These are phyloP conservation scores for Ethmia dodecea DNA, from an alignment of 2,888 invertebrate genomes.

Conservation along the genomic window DNA sequence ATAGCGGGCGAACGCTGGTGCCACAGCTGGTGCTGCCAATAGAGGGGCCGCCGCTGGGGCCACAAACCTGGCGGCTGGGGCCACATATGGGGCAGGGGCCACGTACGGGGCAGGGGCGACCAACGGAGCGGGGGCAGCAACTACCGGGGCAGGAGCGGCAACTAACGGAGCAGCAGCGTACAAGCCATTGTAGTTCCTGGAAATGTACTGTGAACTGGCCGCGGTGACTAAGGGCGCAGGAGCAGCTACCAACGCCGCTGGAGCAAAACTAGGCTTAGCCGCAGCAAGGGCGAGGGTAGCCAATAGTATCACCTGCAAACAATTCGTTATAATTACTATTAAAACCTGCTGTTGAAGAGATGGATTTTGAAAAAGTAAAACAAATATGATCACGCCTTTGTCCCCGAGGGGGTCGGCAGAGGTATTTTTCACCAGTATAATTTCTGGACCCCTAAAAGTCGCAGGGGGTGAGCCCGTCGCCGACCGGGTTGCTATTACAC, in stretches of 20 bases:
- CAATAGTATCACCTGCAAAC: constrained; percentile 54
- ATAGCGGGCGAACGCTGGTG: constrained; percentile 23
- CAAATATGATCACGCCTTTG: too few species aligned
- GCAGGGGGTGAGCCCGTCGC: too few species aligned
- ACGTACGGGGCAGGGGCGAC: constrained; percentile 29
- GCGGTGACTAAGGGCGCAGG: constrained; percentile 74
- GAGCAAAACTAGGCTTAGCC: constrained; percentile 49
- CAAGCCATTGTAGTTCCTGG: constrained; percentile 77
- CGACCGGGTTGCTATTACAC: too few species aligned
- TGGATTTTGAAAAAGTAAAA: too few species aligned
- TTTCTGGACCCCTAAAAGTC: too few species aligned
- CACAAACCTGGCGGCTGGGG: constrained; percentile 15
- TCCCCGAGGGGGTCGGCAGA: too few species aligned
- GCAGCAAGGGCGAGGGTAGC: constrained; percentile 47
- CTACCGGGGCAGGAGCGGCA: constrained; percentile 35
- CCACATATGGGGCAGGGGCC: constrained; percentile 29
- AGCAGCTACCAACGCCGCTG: constrained; percentile 38
- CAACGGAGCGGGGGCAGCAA: constrained; percentile 31
- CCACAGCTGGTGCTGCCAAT: constrained; percentile 27
- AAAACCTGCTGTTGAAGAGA: too few species aligned
- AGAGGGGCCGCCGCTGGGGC: constrained; percentile 23
- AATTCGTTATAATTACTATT: neutral
- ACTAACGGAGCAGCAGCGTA: constrained; percentile 54
- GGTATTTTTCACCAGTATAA: too few species aligned
- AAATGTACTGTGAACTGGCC: constrained; percentile 80